These are phyloP conservation scores for Ennomos erosarius DNA, from an alignment of 2,888 invertebrate species.

Conservation along the genomic window DNA sequence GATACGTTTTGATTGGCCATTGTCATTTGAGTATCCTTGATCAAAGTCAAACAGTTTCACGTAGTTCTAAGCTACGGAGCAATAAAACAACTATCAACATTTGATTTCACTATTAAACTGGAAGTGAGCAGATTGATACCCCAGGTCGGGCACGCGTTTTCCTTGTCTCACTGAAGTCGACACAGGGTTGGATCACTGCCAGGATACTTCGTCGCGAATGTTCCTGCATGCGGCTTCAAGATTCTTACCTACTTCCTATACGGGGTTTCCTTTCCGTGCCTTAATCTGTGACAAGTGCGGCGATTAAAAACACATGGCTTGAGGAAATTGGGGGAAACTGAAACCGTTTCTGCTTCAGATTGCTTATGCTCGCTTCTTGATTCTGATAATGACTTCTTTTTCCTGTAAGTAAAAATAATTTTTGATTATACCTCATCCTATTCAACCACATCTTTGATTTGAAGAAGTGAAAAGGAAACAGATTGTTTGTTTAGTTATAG, in stretches of 20 bases:
- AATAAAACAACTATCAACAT: conserved; percentile 20
- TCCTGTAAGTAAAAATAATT: neutral
- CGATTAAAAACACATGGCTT: conserved; percentile 29
- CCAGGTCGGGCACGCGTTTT: conserved; percentile 35
- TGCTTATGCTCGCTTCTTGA: neutral
- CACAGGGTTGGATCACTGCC: conserved; percentile 40
- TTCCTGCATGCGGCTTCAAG: conserved; percentile 30
- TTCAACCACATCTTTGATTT: neutral
- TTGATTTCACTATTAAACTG: conserved; percentile 18
- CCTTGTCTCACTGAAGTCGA: conserved; percentile 34
- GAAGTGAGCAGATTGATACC: conserved; percentile 34
- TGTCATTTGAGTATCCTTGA: conserved; percentile 2
- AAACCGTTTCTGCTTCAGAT: conserved; percentile 3
- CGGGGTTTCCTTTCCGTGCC: conserved; percentile 27
- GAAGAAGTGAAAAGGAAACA: conserved; percentile 2
- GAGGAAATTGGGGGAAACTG: conserved; percentile 10
- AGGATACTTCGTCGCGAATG: conserved; percentile 29
- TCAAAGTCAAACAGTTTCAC: conserved; percentile 2
- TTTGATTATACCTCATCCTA: neutral
- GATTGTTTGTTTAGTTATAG: neutral
- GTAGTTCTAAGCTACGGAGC: neutral
- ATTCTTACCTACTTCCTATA: conserved; percentile 27
- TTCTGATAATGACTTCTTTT: neutral
- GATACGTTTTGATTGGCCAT: neutral
- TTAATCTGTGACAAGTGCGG: conserved; percentile 29